Percentiles rank a stretch among this genome's conserved stretches.
Evolutionary conservation across 2,888 invertebrate species (phyloP).

Genomic region (Acrocera orbiculus): DNA sequence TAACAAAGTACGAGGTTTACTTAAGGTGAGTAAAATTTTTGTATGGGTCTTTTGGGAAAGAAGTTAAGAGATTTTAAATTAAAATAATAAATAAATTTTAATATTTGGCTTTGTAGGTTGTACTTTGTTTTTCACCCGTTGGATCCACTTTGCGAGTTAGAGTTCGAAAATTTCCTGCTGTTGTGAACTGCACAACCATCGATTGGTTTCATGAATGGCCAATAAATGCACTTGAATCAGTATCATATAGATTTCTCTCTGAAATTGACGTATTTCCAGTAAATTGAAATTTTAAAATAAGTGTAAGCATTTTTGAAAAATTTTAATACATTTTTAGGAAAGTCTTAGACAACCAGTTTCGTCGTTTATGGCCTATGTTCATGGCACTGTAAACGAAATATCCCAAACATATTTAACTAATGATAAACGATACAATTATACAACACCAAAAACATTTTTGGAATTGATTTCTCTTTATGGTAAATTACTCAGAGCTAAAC

Average conservation of each 20-base stretch:
- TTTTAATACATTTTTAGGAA: too few relatives aligned
- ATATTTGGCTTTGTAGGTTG: slow-evolving; percentile 32
- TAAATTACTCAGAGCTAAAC: slow-evolving; percentile 51
- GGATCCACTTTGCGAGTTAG: slow-evolving; percentile 73
- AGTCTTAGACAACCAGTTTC: slow-evolving; percentile 48
- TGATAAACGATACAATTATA: slow-evolving; percentile 84
- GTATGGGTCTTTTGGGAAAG: too few relatives aligned
- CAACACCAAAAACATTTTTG: slow-evolving; percentile 89
- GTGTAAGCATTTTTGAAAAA: too few relatives aligned
- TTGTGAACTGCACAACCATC: slow-evolving; percentile 83
- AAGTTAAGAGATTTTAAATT: too few relatives aligned
- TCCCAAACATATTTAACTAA: slow-evolving; percentile 63
- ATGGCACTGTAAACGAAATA: slow-evolving; percentile 72
- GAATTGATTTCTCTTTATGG: slow-evolving; percentile 76
- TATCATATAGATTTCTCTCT: slow-evolving; percentile 63
- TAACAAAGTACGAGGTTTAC: slow-evolving; percentile 60
- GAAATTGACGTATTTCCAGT: slow-evolving; percentile 42
- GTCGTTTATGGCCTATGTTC: slow-evolving; percentile 78
- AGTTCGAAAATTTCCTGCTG: slow-evolving; percentile 82
- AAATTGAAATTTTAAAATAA: too few relatives aligned
- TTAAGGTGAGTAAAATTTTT: slow-evolving; percentile 35
- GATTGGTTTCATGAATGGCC: slow-evolving; percentile 99
- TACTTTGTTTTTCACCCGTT: slow-evolving; percentile 89
- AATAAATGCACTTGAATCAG: slow-evolving; percentile 72
- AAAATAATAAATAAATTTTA: neutral